A percentile compares a stretch with the other conserved stretches of the same genome.
Evolutionary conservation across 2,113 vertebrate genomes (phyloP).

Genomic region (Rhinoderma darwinii): DNA sequence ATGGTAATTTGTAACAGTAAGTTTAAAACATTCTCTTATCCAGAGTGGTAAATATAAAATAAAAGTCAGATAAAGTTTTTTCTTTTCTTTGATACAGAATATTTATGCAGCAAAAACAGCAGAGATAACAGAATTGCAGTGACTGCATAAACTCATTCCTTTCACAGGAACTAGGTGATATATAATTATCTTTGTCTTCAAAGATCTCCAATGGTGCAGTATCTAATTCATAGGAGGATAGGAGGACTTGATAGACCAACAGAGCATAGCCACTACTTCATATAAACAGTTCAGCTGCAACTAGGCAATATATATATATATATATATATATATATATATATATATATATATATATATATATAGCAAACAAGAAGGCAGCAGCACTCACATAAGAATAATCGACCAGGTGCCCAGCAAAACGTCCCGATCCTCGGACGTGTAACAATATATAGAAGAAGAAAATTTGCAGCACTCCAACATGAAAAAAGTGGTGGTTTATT

Average conservation of each 20-base stretch:
- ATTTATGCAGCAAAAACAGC: conserved; percentile 8
- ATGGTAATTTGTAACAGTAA: background rate
- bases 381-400: no score
- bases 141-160: conserved; percentile 23
- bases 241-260: background rate
- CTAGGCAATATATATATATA: background rate
- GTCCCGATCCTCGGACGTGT: no score
- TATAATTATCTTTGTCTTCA: conserved; percentile 39
- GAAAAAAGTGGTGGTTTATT: no score
- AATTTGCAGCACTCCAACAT: no score
- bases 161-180: conserved; percentile 23
- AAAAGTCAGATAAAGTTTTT: background rate
- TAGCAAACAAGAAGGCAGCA: no score
- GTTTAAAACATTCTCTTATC: background rate
- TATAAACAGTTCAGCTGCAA: conserved; percentile 3
- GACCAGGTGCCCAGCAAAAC: no score
- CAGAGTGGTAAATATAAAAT: background rate
- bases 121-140: conserved; percentile 3
- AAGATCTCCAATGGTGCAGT: background rate
- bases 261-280: background rate
- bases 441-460: no score
- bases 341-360: background rate
- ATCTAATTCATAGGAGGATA: conserved; percentile 28
- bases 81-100: conserved; percentile 7
- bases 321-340: background rate